Base-by-base conservation (phyloP, 2,797 vertebrate species). In the Anabas testudineus region DNA sequence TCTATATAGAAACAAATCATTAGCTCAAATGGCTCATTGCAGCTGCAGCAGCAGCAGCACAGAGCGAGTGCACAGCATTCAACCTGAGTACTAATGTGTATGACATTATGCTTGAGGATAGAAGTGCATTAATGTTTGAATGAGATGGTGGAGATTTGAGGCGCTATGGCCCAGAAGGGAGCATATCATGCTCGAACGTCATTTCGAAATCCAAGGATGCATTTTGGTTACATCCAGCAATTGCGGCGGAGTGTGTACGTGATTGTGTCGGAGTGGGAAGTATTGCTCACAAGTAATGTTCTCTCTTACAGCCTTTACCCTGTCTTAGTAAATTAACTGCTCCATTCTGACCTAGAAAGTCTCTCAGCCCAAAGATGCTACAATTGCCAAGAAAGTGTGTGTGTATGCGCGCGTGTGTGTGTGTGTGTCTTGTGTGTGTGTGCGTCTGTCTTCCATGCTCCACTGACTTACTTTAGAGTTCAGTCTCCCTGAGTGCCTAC, bases 401-500 rank as follows among this genome's bases (percentile, higher is more conserved):
- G 47, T 67, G 24, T 32, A 43, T 39, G 47, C 15, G 32, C 34
- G 30, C 54, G 53, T 61, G 34, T 71, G 5, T 69, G 36, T 78
- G 54, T 76, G 56, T 58, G 72, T 78, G 41, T 71, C 39, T 21
- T 87, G n/a, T 61, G 51, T 61, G 34, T 71, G 5, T 69, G 36
- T 78, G 54, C 76, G 56, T 58, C 72, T 78, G 41, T 71, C 39
- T 21, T 87, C 75, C 37, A 84, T 91, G 91, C 86, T 93, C 88
- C 89, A 91, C 87, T 92, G 91, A 90, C 93, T 93, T 85, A 92
- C 79, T 92, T 92, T 84, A 84, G 82, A 85, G 77, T 63, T 67
- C 64, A 39, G 67, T 78, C 74, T 78, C 81, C 67, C 66, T 77
- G 70, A 75, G 74, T 77, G 73, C 85, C 79, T 75, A 70, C 80